A percentile compares a stretch with the other conserved stretches of the same genome.
Evolutionary conservation across 2,113 vertebrate genomes (phyloP).

Genomic region (Bombycilla garrulus): DNA sequence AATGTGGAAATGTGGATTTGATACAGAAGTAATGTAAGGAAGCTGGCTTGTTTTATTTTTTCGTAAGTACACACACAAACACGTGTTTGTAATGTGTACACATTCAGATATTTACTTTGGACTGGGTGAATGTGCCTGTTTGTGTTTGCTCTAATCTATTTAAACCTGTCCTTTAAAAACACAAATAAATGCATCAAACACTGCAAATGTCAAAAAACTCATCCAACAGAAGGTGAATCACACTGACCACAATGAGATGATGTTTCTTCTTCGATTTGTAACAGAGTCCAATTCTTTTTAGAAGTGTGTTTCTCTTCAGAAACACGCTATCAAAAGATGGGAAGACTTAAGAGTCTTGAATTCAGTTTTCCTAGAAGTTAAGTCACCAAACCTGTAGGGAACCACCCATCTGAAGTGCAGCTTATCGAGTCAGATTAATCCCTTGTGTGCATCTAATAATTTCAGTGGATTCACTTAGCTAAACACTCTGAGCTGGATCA

Average conservation of each 20-base stretch:
- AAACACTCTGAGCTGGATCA: neutral
- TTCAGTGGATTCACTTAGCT: neutral
- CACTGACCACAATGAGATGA: neutral
- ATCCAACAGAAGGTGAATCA: neutral
- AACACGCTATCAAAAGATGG: neutral
- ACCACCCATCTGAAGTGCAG: neutral
- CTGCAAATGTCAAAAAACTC: neutral
- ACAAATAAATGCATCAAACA: neutral
- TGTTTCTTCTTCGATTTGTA: neutral
- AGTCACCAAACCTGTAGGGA: constrained; percentile 13
- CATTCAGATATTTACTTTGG: neutral
- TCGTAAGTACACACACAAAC: neutral
- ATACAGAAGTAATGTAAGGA: neutral
- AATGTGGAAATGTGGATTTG: neutral
- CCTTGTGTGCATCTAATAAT: neutral
- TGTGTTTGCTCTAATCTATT: neutral
- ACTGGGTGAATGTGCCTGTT: neutral
- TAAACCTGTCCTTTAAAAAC: neutral
- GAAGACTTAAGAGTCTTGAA: neutral
- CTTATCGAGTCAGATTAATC: neutral
- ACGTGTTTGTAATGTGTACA: neutral
- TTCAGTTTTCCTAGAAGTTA: constrained; percentile 25
- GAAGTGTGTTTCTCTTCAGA: neutral
- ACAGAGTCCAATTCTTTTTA: neutral
- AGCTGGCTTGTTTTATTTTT: neutral